Conservation (phyloP, 2,888 invertebrate species). For the Seira musarum region DNA sequence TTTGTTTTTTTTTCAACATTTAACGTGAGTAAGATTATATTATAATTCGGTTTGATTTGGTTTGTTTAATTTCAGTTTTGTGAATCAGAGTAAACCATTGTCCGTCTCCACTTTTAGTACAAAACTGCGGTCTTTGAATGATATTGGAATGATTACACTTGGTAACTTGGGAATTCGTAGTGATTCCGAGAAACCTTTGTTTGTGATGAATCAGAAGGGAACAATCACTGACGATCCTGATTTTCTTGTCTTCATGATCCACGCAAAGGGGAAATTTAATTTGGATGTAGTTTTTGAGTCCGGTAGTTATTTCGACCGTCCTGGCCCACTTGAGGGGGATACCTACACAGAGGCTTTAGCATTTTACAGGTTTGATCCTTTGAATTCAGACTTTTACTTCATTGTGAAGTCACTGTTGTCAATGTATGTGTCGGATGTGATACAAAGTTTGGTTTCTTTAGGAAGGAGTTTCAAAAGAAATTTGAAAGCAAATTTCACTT, state of each 20-base stretch:
- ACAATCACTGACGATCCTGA: conserved; percentile 71
- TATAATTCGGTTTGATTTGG: background rate
- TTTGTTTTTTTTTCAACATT: background rate
- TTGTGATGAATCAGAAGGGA: conserved; percentile 61
- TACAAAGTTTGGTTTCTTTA: conserved; percentile 71
- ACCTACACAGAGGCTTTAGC: conserved; percentile 79
- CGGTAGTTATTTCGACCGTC: conserved; percentile 77
- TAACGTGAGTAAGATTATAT: background rate
- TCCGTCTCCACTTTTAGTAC: conserved; percentile 57
- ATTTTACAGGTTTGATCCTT: conserved; percentile 69
- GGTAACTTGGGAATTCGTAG: conserved; percentile 62
- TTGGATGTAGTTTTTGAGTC: conserved; percentile 90
- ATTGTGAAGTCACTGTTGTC: background rate
- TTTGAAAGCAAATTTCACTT: conserved; percentile 89
- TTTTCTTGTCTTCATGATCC: conserved; percentile 74
- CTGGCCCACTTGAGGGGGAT: conserved; percentile 77
- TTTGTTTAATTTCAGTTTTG: conserved; percentile 60
- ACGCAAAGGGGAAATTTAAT: conserved; percentile 84
- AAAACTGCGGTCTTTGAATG: conserved; percentile 63
- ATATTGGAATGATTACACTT: conserved; percentile 61
- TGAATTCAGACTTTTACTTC: too few relatives aligned
- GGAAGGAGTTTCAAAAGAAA: conserved; percentile 80
- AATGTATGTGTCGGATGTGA: background rate
- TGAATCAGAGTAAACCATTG: conserved; percentile 57
- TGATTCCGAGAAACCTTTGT: conserved; percentile 63